Conservation (phyloP, 2,113 vertebrate genomes). For the Erythrolamprus reginae region DNA sequence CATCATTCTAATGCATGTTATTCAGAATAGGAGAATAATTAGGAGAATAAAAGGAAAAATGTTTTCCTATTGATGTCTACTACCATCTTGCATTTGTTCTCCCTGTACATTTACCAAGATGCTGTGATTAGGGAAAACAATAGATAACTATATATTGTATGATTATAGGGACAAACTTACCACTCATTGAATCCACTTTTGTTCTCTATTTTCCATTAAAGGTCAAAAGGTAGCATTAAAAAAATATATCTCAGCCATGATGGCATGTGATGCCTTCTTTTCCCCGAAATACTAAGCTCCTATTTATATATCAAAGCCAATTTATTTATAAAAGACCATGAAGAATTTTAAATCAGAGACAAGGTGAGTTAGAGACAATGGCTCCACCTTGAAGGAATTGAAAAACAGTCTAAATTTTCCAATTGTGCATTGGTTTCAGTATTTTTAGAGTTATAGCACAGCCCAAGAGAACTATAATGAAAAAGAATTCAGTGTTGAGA, state of each 20-base stretch:
- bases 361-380: not conserved
- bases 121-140: not conserved
- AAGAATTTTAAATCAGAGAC: not conserved
- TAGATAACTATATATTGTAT: not conserved
- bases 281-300: not conserved
- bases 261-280: not conserved
- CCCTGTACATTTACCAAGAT: not conserved
- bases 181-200: not conserved
- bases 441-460: not conserved
- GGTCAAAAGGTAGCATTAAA: not conserved
- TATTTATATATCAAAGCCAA: not conserved
- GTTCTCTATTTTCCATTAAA: not conserved
- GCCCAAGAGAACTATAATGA: not conserved
- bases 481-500: not conserved
- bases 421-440: not conserved
- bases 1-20: not conserved
- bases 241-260: not conserved
- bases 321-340: not conserved
- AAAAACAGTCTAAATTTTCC: not conserved
- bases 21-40: not conserved
- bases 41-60: not conserved
- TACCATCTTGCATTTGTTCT: not conserved
- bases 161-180: not conserved
- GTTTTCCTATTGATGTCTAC: not conserved
- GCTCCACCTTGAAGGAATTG: not conserved